A percentile compares a stretch with the other conserved stretches of the same genome.
These are phyloP conservation scores for Chesias legatella DNA, from an alignment of 2,888 invertebrate species.

Conservation along the genomic window DNA sequence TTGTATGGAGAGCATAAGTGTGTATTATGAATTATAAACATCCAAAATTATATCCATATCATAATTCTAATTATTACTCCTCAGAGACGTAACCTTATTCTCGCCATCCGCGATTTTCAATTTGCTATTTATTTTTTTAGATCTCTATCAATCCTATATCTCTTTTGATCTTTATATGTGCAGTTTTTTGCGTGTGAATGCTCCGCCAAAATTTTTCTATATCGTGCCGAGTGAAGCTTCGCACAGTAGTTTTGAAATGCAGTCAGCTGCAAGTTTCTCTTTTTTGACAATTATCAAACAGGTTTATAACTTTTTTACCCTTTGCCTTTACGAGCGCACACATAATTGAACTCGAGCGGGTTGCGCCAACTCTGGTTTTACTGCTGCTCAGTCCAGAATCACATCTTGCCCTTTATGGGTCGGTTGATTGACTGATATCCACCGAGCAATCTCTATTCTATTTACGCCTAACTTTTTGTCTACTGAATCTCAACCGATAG, in stretches of 20 bases:
- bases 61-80: too few relatives aligned
- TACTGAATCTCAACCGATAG: slow-evolving; percentile 20
- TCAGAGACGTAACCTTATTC: too few relatives aligned
- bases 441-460: neutral
- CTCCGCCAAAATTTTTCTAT: too few relatives aligned
- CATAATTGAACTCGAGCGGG: slow-evolving; percentile 35
- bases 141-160: too few relatives aligned
- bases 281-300: slow-evolving; percentile 19
- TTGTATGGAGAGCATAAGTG: too few relatives aligned
- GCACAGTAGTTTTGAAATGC: slow-evolving; percentile 14
- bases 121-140: too few relatives aligned
- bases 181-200: too few relatives aligned
- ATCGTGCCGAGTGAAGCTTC: too few relatives aligned
- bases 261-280: slow-evolving; percentile 16
- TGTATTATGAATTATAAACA: too few relatives aligned
- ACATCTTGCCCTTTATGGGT: slow-evolving; percentile 11
- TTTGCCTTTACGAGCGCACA: slow-evolving; percentile 25
- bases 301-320: slow-evolving; percentile 16
- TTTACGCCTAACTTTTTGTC: slow-evolving; percentile 10
- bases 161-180: too few relatives aligned
- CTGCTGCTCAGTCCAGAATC: slow-evolving; percentile 19
- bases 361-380: slow-evolving; percentile 22
- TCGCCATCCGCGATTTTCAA: too few relatives aligned
- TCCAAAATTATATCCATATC: too few relatives aligned
- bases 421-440: slow-evolving; percentile 12